Percentiles rank a stretch among this genome's conserved stretches.
phyloP scores from a whole-genome alignment of 2,113 vertebrate species.

The Australoheros scitulus region DNA sequence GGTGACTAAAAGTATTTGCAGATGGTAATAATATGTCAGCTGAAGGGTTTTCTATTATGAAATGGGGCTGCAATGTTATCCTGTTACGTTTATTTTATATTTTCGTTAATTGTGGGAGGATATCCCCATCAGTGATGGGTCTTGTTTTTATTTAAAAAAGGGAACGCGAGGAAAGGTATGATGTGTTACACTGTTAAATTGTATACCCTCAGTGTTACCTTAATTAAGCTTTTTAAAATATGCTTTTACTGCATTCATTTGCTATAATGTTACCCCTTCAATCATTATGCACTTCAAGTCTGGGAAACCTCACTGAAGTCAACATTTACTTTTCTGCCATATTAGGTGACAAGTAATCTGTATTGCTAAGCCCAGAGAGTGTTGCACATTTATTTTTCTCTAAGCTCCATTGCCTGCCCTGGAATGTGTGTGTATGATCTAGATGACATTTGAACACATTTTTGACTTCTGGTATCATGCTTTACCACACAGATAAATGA shows the following conservation, averaged over 20 bases:
- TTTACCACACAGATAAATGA: not conserved
- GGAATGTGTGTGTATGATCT: slow-evolving; percentile 38
- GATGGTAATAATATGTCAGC: no score
- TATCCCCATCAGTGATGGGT: no score
- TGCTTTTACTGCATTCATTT: not conserved
- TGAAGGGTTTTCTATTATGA: no score
- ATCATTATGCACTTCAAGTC: not conserved
- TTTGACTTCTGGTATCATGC: not conserved
- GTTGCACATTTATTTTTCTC: slow-evolving; percentile 40
- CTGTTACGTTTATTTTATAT: no score
- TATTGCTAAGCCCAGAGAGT: slow-evolving; percentile 20
- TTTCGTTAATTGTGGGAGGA: no score
- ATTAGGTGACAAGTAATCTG: slow-evolving; percentile 52
- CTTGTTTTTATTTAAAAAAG: not conserved
- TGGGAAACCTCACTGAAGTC: slow-evolving; percentile 20
- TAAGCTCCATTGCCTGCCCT: slow-evolving; percentile 27
- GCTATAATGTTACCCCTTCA: not conserved
- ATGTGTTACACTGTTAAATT: not conserved
- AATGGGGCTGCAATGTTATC: no score
- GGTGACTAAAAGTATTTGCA: no score
- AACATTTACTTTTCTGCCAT: slow-evolving; percentile 18
- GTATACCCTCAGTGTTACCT: not conserved
- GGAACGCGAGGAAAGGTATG: not conserved
- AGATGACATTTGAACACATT: slow-evolving; percentile 8
- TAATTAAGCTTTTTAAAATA: not conserved